Percentiles rank a stretch among this genome's conserved stretches.
Evolutionary conservation across 1,140 invertebrate genomes (phyloP).

Genomic region (Drosophila burlai): DNA sequence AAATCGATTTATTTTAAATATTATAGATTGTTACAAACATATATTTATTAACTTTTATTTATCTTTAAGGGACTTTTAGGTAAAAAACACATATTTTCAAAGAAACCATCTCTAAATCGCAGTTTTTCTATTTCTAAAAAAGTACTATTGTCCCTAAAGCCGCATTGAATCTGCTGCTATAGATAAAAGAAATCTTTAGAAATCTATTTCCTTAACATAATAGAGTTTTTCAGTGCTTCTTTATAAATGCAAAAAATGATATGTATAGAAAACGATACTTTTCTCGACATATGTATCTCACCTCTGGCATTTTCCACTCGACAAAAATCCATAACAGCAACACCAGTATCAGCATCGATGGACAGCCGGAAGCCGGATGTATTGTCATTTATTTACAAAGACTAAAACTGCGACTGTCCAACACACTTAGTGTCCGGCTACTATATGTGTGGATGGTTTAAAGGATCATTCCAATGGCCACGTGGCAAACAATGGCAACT

Average conservation of each 20-base stretch:
- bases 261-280: background rate
- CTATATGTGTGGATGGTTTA: conserved; percentile 51
- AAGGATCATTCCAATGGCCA: conserved; percentile 17
- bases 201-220: background rate
- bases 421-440: conserved; percentile 45
- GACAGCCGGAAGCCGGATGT: conserved; percentile 51
- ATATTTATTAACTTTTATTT: too few species aligned
- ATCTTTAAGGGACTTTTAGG: too few species aligned
- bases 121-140: too few species aligned
- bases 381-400: conserved; percentile 62
- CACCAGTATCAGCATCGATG: conserved; percentile 11
- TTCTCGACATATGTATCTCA: background rate
- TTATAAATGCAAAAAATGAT: background rate
- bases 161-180: too few species aligned
- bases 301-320: background rate
- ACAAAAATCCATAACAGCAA: conserved; percentile 1
- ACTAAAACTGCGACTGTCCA: conserved; percentile 46
- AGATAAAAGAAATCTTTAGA: too few species aligned
- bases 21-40: too few species aligned
- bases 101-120: too few species aligned
- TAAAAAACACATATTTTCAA: too few species aligned
- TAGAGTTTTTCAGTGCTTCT: too few species aligned
- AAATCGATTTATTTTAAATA: background rate
- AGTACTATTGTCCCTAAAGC: too few species aligned
- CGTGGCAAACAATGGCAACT: conserved; percentile 49